phyloP scores from a whole-genome alignment of 2,113 vertebrate genomes.

The Phyllostomus hastatus region DNA sequence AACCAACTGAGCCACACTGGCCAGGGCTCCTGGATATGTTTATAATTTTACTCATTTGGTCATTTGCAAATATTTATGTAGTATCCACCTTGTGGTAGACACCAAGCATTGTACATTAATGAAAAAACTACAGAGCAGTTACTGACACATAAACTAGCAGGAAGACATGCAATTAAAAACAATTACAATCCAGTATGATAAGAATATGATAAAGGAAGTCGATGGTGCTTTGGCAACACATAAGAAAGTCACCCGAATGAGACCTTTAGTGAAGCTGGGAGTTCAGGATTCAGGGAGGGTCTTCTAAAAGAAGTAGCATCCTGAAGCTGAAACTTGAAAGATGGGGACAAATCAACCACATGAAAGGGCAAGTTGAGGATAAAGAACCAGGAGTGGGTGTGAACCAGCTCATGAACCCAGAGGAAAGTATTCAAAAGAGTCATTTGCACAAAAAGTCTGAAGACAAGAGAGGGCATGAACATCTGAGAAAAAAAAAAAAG shows the following conservation, averaged over 20 bases:
- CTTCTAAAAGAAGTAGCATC: background rate
- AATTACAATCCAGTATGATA: background rate
- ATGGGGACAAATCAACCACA: background rate
- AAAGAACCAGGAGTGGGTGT: background rate
- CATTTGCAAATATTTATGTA: background rate
- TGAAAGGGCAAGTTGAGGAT: background rate
- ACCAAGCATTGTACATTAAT: background rate
- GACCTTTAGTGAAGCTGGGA: background rate
- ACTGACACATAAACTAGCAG: background rate
- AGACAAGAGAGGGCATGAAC: background rate
- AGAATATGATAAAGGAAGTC: background rate
- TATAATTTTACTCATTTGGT: background rate
- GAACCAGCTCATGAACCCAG: background rate
- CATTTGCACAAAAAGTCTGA: background rate
- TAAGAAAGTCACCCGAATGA: background rate
- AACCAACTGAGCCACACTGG: too few relatives aligned
- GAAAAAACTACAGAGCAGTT: background rate
- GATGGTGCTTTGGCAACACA: background rate
- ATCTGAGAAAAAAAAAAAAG: background rate
- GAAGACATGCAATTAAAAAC: background rate
- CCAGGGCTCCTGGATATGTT: background rate
- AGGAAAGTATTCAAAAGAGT: background rate
- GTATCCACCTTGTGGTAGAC: background rate
- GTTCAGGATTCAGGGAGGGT: background rate
- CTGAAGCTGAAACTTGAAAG: background rate